Percentiles rank a stretch among this genome's conserved stretches.
Conservation (phyloP, 2,797 vertebrate species). For the Cuniculus paca region DNA sequence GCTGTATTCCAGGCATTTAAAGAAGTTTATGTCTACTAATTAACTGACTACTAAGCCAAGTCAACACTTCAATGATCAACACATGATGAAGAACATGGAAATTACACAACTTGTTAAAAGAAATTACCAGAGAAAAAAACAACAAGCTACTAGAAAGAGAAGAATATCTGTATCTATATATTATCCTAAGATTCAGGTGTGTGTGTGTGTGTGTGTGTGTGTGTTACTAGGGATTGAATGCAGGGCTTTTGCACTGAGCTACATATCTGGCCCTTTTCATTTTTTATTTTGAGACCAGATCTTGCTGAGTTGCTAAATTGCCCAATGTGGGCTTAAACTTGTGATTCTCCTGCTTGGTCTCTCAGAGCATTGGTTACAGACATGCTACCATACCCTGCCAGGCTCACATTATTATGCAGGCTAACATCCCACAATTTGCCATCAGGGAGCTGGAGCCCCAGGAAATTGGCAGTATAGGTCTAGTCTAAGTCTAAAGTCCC, state of each 20-base stretch:
- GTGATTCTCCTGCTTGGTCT: background rate
- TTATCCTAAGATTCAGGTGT: background rate
- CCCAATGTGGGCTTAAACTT: background rate
- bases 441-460: background rate
- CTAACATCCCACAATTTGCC: background rate
- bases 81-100: background rate
- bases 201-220: background rate
- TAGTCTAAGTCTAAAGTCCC: background rate
- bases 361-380: background rate
- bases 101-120: background rate
- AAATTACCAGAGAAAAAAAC: background rate
- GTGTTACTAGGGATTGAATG: background rate
- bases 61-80: background rate
- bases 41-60: background rate
- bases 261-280: background rate
- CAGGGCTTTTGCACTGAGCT: background rate
- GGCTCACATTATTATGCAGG: background rate
- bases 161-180: background rate
- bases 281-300: background rate
- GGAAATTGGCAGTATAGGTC: background rate
- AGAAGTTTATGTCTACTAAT: background rate
- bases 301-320: background rate
- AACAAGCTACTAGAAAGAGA: background rate
- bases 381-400: background rate
- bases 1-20: background rate